Percentiles rank a stretch among this genome's conserved stretches.
phyloP scores from a whole-genome alignment of 1,140 invertebrate genomes.

The Saccostrea echinata region DNA sequence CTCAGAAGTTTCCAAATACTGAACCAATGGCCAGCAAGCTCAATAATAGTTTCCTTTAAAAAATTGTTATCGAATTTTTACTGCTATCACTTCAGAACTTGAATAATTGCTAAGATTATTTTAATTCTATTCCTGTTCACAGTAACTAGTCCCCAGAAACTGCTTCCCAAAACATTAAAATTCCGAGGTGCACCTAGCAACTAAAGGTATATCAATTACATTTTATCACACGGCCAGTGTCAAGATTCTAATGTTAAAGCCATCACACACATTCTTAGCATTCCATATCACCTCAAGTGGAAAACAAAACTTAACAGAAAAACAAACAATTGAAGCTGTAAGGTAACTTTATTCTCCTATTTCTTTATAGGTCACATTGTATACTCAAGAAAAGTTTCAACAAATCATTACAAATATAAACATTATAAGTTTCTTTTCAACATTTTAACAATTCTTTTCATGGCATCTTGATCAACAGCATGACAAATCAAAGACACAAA shows the following conservation, averaged over 20 bases:
- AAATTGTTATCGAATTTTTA: too few relatives aligned
- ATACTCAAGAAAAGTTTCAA: slow-evolving; percentile 39
- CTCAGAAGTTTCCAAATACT: too few relatives aligned
- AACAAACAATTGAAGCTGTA: slow-evolving; percentile 13
- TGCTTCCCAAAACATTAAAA: neutral
- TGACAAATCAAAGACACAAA: neutral
- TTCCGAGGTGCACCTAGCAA: neutral
- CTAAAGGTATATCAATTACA: neutral
- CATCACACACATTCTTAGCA: neutral
- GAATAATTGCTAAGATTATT: too few relatives aligned
- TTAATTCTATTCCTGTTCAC: too few relatives aligned
- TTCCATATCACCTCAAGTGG: neutral
- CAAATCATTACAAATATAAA: slow-evolving; percentile 37
- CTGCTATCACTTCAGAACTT: too few relatives aligned
- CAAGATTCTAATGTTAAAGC: neutral
- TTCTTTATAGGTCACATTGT: slow-evolving; percentile 14
- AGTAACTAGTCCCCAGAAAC: too few relatives aligned
- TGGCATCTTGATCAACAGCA: slow-evolving; percentile 36
- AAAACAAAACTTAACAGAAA: neutral
- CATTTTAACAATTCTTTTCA: slow-evolving; percentile 29
- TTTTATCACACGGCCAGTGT: neutral
- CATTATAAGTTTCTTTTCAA: slow-evolving; percentile 1
- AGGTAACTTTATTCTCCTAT: slow-evolving; percentile 26
- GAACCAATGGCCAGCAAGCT: too few relatives aligned
- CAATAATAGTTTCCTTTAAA: too few relatives aligned